A percentile compares a stretch with the other conserved stretches of the same genome.
phyloP scores from a whole-genome alignment of 2,797 vertebrate species.

The Dromococcyx pavoninus region DNA sequence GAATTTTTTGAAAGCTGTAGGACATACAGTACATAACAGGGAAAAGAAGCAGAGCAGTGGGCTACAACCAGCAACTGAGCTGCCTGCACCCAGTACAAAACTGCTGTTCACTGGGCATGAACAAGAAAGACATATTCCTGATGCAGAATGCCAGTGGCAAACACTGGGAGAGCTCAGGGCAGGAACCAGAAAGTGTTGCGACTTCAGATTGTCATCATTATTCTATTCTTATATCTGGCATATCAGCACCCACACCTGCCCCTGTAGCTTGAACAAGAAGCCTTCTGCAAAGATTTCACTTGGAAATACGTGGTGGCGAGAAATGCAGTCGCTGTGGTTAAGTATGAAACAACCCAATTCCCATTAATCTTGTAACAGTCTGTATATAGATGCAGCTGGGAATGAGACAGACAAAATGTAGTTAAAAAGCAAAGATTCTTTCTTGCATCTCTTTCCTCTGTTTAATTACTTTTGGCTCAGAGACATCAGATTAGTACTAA shows the following conservation, averaged over 20 bases:
- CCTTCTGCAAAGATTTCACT: background rate
- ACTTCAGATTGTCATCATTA: background rate
- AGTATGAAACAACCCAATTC: background rate
- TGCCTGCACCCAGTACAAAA: background rate
- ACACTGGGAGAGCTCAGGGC: background rate
- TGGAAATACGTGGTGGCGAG: background rate
- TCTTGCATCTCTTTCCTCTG: background rate
- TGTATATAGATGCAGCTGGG: background rate
- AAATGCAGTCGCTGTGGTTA: background rate
- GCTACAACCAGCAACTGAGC: background rate
- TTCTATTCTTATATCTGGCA: background rate
- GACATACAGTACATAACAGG: rapidly evolving
- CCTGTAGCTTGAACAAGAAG: background rate
- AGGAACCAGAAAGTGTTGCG: background rate
- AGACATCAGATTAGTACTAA: background rate
- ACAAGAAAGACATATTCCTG: background rate
- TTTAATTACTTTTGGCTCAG: background rate
- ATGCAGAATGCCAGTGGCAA: background rate
- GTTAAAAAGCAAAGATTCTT: background rate
- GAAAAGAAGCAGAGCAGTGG: background rate
- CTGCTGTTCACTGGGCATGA: background rate
- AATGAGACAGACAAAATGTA: background rate
- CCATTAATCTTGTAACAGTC: background rate
- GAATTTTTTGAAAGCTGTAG: background rate
- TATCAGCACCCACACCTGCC: background rate